Conservation (phyloP, 2,888 invertebrate species). For the Pandemis corylana region DNA sequence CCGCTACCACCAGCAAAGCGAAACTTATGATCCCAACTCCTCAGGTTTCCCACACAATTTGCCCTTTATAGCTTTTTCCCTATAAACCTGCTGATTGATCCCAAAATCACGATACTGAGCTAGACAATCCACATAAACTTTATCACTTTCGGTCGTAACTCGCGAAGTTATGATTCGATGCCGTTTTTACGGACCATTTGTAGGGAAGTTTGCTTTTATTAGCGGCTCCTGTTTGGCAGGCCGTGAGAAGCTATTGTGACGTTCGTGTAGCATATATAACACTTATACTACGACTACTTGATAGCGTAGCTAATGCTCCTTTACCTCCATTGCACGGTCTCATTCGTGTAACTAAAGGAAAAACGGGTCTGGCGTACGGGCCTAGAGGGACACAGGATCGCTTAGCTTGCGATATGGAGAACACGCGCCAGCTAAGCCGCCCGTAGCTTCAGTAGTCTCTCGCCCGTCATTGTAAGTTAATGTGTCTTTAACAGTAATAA, state of each 20-base stretch:
- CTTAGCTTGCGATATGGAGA: no score
- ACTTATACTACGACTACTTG: no score
- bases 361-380: no score
- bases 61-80: background rate
- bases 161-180: conserved; percentile 36
- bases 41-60: conserved; percentile 8
- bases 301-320: no score
- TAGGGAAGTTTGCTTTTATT: conserved; percentile 20
- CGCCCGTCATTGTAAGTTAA: no score
- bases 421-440: no score
- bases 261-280: background rate
- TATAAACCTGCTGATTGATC: conserved; percentile 13
- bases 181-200: conserved; percentile 26
- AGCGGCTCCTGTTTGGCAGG: conserved; percentile 8
- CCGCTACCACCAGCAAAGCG: background rate
- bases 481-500: no score
- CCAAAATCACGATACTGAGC: conserved; percentile 1
- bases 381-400: no score
- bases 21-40: background rate
- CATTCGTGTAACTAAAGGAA: no score
- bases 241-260: conserved; percentile 7
- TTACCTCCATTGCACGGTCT: no score
- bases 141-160: conserved; percentile 20
- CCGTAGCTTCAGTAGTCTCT: no score
- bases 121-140: conserved; percentile 28